Base-by-base conservation (phyloP, 1,140 invertebrate genomes). In the Neodiprion pinetum region DNA sequence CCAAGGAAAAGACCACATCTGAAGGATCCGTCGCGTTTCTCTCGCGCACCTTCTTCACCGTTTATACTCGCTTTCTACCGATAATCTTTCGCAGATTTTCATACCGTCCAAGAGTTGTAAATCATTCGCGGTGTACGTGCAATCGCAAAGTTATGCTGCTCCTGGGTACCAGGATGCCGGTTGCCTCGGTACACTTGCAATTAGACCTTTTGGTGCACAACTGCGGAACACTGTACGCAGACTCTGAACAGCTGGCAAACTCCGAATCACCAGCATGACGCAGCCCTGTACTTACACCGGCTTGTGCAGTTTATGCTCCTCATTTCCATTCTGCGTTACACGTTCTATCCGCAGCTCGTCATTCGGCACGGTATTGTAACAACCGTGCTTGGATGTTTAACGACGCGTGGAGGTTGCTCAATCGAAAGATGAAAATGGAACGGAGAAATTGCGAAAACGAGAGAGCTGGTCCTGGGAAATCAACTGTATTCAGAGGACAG, bases 41-140 rank as follows among this genome's bases (percentile, higher is more conserved):
- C 28, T 40, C 28, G 28, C 28, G 28, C 28, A 40, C 28, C 28
- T 40, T 40, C 28, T 40, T 40, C 28, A 40, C 1, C 28, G 28
- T 1, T 40, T 40, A 40, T 40, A 40, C 28, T 40, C 12, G 68
- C 14, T 80, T 80, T 80, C 74, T 79, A 80, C 77, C 79, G 77
- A 76, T 81, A 77, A 76, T 79, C 79, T 74, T 74, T 74, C 78
- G 73, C 76, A 76, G 79, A 81, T 80, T 81, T 71, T 75, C 76
- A 5, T 17, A 23, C 71, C 72, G 73, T 70, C 75, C 28, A 61
- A 50, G 12, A 68, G 76, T 72, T 70, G 72, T 81, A 81, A 81
- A 81, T 81, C 78, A 81, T 68, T 71, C 48, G 8, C 66, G 70
- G 4, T 12, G 53, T 9, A 17, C 70, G 68, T 76, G 77, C 80